Evolutionary conservation across 35 echinoderm and acorn worm species (phyloP), one percentile per base, ranked within the genome.

Genomic region (Hemicentrotus pulcherrimus): DNA sequence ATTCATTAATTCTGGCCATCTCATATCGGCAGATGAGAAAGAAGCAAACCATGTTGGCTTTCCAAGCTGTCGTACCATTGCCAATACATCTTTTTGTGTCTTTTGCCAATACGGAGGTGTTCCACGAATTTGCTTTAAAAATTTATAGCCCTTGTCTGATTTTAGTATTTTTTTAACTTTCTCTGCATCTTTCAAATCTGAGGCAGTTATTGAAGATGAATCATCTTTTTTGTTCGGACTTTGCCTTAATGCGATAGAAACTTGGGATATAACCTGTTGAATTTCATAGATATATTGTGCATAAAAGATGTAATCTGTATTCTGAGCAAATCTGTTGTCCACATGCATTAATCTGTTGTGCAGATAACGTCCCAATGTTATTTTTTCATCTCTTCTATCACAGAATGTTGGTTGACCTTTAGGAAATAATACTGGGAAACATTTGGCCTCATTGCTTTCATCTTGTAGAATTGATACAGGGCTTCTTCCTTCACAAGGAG

Each of bases 91-190:
- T 94, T 96, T 98, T n/a, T 97, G 61, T 86, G 96, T 95, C 86
- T 30, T 48, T 86, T 98, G 94, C 97, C 97, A 98, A 48, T 98
- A 96, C n/a, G 96, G 94, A 48, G 97, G 97, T 30, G 96, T 98
- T 94, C 96, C 96, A 86, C 97, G 92, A 35, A 98, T 96, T 48
- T 94, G 91, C 92, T 95, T 96, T 31, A 98, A n/a, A 47, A 98
- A 98, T 86, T 94, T 95, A 88, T 98, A 96, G 32, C 96, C 96
- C 46, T 95, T 93, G 95, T 97, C 89, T 45, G 89, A 91, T 47
- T 91, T 91, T 47, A 91, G 22, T 14, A 91, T 91, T 6, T 91
- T 35, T 91, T 91, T 3, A 4, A 91, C 9, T 41, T 91, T 91
- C 24, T 46, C 46, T 5, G 35, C 89, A 91, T 46, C 6, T 47